Evolutionary conservation across 2,113 vertebrate genomes (phyloP), one percentile per base, ranked within the genome.

Genomic region (Actinemys pallida): DNA sequence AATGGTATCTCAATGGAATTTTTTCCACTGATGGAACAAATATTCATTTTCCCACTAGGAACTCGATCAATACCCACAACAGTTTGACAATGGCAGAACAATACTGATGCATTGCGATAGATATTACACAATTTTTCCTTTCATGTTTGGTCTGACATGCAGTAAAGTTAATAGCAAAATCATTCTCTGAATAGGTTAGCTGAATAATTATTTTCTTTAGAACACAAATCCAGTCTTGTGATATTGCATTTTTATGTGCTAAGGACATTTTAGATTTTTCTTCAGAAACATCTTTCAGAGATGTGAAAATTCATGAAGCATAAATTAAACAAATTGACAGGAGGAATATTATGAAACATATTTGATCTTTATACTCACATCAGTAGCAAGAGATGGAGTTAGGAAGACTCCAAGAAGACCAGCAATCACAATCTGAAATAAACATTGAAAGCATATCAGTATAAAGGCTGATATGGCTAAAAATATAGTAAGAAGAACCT

Each of bases 371-470:
- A 42, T 42, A 97, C 97, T 97, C 95, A 97, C 96, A 0, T 83
- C n/a, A 1, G 2, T 0, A 89, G 94, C 85, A 90, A 96, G 39
- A 8, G 92, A 90, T 84, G 96, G 93, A 49, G 78, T 35, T 59
- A 95, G 53, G n/a, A 96, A 47, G 86, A 98, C 39, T 52, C 95
- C 96, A 3, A 97, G 90, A 69, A 98, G 95, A 86, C 93, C 29
- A 0, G 81, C 31, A 19, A 94, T 49, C 50, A 95, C 6, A 59
- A 97, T 81, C 97, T 98, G 95, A 84, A 98, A 98, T 45, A 22
- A 93, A 76, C 93, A 95, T 45, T 1, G 10, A 78, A 75, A 92
- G 1, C 22, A 35, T 69, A 57, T 10, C 56, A 72, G 16, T 52
- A n/a, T 78, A 47, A 31, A 24, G 59, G 52, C 22, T 50, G n/a